Percentiles rank a stretch among this genome's conserved stretches.
phyloP scores from a whole-genome alignment of 92 coral and sea anemone species.

The Chrysogorgia sp. region DNA sequence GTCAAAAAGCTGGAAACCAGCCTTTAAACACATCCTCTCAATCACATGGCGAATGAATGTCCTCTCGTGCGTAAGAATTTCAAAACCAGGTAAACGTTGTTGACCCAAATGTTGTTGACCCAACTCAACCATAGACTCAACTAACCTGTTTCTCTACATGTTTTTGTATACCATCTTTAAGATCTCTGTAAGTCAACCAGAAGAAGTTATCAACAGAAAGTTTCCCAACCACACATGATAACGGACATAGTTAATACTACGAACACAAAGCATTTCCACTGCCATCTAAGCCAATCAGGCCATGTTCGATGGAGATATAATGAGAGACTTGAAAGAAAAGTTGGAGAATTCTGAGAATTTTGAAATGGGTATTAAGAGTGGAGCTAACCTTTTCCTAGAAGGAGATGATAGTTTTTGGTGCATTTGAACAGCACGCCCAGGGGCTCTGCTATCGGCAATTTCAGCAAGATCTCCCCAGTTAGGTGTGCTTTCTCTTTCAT shows the following conservation, averaged over 20 bases:
- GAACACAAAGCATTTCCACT: no score
- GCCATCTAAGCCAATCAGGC: no score
- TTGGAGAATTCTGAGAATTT: no score
- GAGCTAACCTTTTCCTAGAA: conserved; percentile 88
- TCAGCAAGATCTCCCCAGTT: conserved; percentile 98
- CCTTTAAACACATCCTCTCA: no score
- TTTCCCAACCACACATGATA: no score
- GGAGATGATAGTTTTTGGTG: conserved; percentile 97
- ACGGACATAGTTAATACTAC: no score
- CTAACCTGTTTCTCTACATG: conserved; percentile 96
- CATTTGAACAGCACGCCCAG: conserved; percentile 97
- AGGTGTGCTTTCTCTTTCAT: conserved; percentile 62
- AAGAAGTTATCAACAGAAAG: not conserved
- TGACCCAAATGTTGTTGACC: not conserved
- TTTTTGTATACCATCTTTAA: conserved; percentile 79
- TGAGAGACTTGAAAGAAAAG: not conserved
- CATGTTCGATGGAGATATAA: not conserved
- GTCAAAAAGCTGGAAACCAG: no score
- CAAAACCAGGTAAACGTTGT: no score
- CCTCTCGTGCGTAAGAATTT: no score
- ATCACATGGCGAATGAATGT: no score
- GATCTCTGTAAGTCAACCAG: conserved; percentile 56
- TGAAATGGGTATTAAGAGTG: no score
- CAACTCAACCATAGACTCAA: not conserved
- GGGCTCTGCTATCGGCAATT: conserved; percentile 82